A percentile compares a stretch with the other conserved stretches of the same genome.
phyloP scores from a whole-genome alignment of 1,140 invertebrate genomes.

The Lepidurus couesii region DNA sequence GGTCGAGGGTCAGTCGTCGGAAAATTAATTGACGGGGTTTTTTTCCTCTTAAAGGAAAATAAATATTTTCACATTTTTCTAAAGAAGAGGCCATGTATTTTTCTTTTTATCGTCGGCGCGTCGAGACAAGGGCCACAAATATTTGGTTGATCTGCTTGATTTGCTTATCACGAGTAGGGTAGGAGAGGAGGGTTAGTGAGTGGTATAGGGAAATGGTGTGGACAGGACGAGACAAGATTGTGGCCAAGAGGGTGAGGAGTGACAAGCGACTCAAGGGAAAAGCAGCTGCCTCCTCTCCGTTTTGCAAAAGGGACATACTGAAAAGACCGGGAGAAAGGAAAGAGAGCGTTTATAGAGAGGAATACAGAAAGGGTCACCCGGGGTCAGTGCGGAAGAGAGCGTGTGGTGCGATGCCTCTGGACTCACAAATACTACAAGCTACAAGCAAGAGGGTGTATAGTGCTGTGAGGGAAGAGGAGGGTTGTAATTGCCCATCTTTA shows the following conservation, averaged over 20 bases:
- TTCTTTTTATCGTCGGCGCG: no score
- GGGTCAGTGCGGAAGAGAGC: no score
- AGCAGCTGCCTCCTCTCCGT: neutral
- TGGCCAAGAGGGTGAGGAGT: conserved; percentile 11
- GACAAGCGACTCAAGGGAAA: neutral
- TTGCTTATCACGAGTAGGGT: neutral
- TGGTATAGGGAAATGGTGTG: neutral
- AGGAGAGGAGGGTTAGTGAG: no score
- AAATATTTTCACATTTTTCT: no score
- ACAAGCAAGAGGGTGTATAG: neutral
- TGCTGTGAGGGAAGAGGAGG: neutral
- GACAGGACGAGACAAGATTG: conserved; percentile 21
- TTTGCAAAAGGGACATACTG: neutral
- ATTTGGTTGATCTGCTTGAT: neutral
- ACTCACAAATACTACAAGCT: neutral
- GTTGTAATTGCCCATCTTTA: conserved; percentile 8
- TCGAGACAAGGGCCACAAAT: neutral
- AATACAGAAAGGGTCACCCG: no score
- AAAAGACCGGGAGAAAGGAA: neutral
- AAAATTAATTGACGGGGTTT: no score
- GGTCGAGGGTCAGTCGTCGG: no score
- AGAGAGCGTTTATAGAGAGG: neutral
- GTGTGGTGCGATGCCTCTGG: neutral
- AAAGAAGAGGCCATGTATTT: no score
- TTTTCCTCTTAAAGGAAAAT: no score